Evolutionary conservation across 2,113 vertebrate species (phyloP).

Genomic region (Girardinichthys multiradiatus): DNA sequence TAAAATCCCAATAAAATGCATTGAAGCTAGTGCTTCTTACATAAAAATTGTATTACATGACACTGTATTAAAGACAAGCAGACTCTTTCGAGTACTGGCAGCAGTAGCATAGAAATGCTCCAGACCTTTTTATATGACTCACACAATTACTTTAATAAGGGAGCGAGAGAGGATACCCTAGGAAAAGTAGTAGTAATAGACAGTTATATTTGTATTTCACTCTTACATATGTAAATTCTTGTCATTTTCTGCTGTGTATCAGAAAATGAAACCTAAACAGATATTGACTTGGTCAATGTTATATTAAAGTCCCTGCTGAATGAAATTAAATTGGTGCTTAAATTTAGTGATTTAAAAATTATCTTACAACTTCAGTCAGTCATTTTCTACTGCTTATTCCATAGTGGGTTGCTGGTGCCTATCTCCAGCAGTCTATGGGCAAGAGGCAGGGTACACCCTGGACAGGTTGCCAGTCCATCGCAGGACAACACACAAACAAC

Average conservation of each 20-base stretch:
- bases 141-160: slow-evolving; percentile 21
- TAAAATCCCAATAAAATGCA: too few relatives aligned
- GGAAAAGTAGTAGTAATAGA: slow-evolving; percentile 14
- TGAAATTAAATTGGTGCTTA: too few relatives aligned
- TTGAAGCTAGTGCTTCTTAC: too few relatives aligned
- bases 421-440: too few relatives aligned
- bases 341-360: neutral
- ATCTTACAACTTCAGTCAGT: too few relatives aligned
- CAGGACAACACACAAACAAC: too few relatives aligned
- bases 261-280: neutral
- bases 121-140: slow-evolving; percentile 39
- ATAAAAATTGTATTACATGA: too few relatives aligned
- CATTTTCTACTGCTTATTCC: too few relatives aligned
- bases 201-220: slow-evolving; percentile 24
- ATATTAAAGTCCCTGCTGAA: neutral
- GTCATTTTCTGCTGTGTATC: neutral
- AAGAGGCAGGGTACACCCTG: too few relatives aligned
- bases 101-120: slow-evolving; percentile 7
- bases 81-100: slow-evolving; percentile 27
- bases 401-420: too few relatives aligned
- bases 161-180: slow-evolving; percentile 17
- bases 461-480: too few relatives aligned
- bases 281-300: neutral
- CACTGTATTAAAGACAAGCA: too few relatives aligned
- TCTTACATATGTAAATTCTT: neutral